Conservation (phyloP, 2,113 vertebrate species). For the Fregetta grallaria region DNA sequence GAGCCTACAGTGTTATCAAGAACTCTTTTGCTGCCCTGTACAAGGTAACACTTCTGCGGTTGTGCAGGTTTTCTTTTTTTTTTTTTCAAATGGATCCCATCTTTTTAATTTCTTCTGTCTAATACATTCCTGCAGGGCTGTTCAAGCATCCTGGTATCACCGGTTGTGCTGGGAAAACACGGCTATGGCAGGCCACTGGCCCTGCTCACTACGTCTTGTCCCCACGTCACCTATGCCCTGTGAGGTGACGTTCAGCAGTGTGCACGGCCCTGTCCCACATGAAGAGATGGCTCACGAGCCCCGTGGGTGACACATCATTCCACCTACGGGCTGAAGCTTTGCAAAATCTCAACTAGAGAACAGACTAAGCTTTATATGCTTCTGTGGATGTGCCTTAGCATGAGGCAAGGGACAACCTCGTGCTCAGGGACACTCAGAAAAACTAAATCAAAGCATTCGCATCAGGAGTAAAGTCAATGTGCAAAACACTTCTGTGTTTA, state of each 20-base stretch:
- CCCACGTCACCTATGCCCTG: not conserved
- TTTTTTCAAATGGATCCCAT: not conserved
- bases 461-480: not conserved
- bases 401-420: not conserved
- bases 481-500: not conserved
- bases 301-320: not conserved
- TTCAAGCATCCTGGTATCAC: not conserved
- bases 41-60: not conserved
- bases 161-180: accelerated
- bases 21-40: not conserved
- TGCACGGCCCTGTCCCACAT: not conserved
- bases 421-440: not conserved
- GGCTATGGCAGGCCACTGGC: not conserved
- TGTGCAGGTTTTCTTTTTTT: no score
- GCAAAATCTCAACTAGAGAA: not conserved
- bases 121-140: not conserved
- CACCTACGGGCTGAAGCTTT: not conserved
- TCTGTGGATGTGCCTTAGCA: not conserved
- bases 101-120: not conserved
- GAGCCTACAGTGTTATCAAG: not conserved
- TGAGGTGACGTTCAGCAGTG: not conserved
- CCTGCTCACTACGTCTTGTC: not conserved
- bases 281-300: not conserved
- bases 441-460: not conserved
- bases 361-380: not conserved